These are phyloP conservation scores for Acanthopagrus latus DNA, from an alignment of 2,797 vertebrate species.

Conservation along the genomic window DNA sequence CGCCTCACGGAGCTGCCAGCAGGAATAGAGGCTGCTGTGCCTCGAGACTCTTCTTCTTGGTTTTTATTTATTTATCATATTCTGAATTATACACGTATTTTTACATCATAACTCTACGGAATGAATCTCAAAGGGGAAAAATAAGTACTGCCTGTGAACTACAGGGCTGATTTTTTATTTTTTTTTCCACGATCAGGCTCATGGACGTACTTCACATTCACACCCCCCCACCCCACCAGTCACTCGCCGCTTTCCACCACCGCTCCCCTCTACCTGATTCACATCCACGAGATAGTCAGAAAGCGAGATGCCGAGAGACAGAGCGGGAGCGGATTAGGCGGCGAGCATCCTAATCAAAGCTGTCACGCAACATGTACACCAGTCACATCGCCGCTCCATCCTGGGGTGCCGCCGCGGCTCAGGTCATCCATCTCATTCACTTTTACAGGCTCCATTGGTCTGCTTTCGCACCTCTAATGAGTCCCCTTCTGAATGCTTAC, in stretches of 20 bases:
- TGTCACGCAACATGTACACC: constrained; percentile 43
- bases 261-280: neutral
- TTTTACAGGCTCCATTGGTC: constrained; percentile 47
- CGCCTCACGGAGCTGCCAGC: neutral
- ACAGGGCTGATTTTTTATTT: neutral
- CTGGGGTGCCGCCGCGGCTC: constrained; percentile 20
- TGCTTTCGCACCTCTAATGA: constrained; percentile 70
- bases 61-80: neutral
- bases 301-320: neutral
- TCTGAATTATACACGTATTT: neutral
- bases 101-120: neutral
- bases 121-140: neutral
- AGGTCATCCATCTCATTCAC: constrained; percentile 63
- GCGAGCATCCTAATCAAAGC: constrained; percentile 46
- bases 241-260: neutral
- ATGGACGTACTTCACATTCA: neutral
- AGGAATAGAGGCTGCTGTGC: neutral
- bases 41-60: neutral
- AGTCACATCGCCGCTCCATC: constrained; percentile 22
- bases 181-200: neutral
- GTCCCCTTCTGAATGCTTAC: constrained; percentile 71
- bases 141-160: neutral
- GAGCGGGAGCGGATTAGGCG: constrained; percentile 9
- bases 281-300: constrained; percentile 6
- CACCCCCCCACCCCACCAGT: neutral